Evolutionary conservation across 2,797 vertebrate genomes (phyloP), one percentile per base, ranked within the genome.

Genomic region (Mareca penelope): DNA sequence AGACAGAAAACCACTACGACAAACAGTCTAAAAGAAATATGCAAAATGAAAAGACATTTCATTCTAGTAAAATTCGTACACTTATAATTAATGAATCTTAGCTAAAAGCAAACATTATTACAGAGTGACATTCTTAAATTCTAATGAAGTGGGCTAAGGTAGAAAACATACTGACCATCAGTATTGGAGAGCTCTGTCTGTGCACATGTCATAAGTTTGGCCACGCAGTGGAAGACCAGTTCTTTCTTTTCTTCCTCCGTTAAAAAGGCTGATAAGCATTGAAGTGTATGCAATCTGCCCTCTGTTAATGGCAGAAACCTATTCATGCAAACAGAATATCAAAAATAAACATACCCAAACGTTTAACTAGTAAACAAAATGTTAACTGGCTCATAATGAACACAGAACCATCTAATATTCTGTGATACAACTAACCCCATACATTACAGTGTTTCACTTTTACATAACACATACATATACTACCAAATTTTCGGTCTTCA

Each of bases 291-390:
- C 94, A 99, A 91, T 75, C 97, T 98, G 85, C 98, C 98, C 81
- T 98, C 98, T 39, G 98, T 98, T 86, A 98, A 97, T 44, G 98
- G 98, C 60, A 99, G 99, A 95, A 99, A 98, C 95, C 99, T 99
- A 96, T 93, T 78, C 28, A 91, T 83, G 94, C 35, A 97, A 65
- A 94, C 16, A 81, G 93, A 83, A 83, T 6, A 81, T 23, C 12
- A 68, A 76, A 42, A 93, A 88, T 52, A 88, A 90, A 78, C 1
- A 10, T 85, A 65, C 1, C 1, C 28, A 21, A 73, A 76, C 73
- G n/a, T 31, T 65, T n/a, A 60, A 46, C 19, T 53, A 81, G 44
- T 11, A 73, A 59, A 68, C 23, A 73, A 72, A 81, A 72, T 9
- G 17, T 23, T 44, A 59, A 33, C 23, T 9, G 15, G 14, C 64